Percentiles rank a stretch among this genome's conserved stretches.
Evolutionary conservation across 2,888 invertebrate species (phyloP).

Genomic region (Parasteatoda lunata): DNA sequence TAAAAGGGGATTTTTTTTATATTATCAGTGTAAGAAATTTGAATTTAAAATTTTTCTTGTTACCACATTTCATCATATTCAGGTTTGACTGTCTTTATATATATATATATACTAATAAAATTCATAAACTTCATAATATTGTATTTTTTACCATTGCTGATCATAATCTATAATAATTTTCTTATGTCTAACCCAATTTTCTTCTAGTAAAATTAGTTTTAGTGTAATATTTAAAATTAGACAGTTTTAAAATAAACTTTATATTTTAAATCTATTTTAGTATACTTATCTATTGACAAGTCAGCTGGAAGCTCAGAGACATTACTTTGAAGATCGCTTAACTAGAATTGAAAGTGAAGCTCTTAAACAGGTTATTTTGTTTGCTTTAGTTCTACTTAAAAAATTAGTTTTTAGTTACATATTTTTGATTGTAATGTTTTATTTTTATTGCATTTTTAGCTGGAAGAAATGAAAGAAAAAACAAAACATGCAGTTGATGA

Average conservation of each 20-base stretch:
- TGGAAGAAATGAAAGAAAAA: slow-evolving; percentile 77
- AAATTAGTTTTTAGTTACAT: background rate
- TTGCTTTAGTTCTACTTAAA: background rate
- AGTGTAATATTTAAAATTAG: background rate
- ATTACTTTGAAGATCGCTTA: slow-evolving; percentile 90
- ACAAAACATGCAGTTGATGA: slow-evolving; percentile 77
- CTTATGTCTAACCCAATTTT: background rate
- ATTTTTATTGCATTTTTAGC: slow-evolving; percentile 28
- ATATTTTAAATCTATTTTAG: slow-evolving; percentile 72
- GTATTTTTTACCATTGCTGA: too few relatives aligned
- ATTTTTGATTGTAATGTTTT: slow-evolving; percentile 5
- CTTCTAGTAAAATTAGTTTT: background rate
- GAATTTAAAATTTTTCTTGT: too few relatives aligned
- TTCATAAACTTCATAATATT: too few relatives aligned
- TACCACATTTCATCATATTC: too few relatives aligned
- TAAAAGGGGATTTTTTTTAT: too few relatives aligned
- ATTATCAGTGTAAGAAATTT: too few relatives aligned
- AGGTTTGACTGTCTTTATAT: too few relatives aligned
- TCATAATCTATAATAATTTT: background rate
- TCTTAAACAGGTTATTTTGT: slow-evolving; percentile 68
- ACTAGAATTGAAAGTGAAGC: slow-evolving; percentile 75
- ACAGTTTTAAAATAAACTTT: background rate
- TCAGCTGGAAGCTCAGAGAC: slow-evolving; percentile 94
- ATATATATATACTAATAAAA: too few relatives aligned
- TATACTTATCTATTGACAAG: slow-evolving; percentile 96